Evolutionary conservation across 2,113 vertebrate genomes (phyloP).

Genomic region (Anhinga anhinga): DNA sequence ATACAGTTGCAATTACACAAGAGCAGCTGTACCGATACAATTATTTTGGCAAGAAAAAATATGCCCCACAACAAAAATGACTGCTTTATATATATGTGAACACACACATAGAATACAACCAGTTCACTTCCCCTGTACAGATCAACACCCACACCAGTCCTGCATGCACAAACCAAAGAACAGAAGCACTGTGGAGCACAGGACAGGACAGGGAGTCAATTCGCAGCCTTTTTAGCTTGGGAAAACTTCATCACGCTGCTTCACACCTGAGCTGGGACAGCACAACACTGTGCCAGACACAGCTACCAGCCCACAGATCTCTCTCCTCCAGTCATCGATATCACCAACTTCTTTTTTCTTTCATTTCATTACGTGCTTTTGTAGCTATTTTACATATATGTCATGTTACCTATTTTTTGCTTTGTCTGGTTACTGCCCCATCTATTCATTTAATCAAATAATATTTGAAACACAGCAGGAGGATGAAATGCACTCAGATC

Average conservation of each 20-base stretch:
- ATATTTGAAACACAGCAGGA: neutral
- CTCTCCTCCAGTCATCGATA: neutral
- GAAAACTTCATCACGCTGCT: neutral
- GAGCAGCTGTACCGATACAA: neutral
- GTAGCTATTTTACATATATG: neutral
- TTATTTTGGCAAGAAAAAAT: neutral
- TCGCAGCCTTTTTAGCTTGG: rapidly evolving
- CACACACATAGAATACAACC: neutral
- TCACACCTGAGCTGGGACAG: neutral
- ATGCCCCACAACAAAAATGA: neutral
- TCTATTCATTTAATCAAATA: neutral
- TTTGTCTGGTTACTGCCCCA: neutral
- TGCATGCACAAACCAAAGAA: neutral
- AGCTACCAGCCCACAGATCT: neutral
- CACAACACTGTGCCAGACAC: neutral
- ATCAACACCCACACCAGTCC: neutral
- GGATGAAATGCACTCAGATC: neutral
- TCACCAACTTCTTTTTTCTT: neutral
- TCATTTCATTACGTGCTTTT: neutral
- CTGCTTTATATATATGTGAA: neutral
- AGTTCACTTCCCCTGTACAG: neutral
- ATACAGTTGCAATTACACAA: neutral
- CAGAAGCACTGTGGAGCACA: neutral
- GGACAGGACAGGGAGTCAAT: neutral
- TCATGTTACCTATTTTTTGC: neutral